Percentiles rank a stretch among this genome's conserved stretches.
Evolutionary conservation across 2,888 invertebrate species (phyloP).

Genomic region (Zygothrica quintamaculata): DNA sequence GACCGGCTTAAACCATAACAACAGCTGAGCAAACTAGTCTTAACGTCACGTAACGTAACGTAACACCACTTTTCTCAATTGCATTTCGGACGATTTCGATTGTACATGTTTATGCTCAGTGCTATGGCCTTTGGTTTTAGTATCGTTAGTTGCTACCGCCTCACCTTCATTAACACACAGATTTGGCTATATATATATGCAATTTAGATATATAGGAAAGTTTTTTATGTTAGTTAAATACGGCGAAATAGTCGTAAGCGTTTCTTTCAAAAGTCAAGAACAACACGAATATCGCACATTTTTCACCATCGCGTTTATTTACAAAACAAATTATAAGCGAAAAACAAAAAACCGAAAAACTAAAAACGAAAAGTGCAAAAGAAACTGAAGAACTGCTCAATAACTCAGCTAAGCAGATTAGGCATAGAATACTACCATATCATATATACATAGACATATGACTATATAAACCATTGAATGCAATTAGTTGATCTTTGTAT

Average conservation of each 20-base stretch:
- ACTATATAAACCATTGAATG: slow-evolving; percentile 21
- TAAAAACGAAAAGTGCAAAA: slow-evolving; percentile 11
- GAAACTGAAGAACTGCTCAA: neutral
- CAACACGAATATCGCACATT: slow-evolving; percentile 56
- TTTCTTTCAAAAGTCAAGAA: slow-evolving; percentile 52
- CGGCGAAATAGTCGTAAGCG: slow-evolving; percentile 28
- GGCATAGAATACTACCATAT: neutral
- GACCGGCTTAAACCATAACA: slow-evolving; percentile 63
- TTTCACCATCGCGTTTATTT: slow-evolving; percentile 37
- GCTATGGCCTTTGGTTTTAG: slow-evolving; percentile 51
- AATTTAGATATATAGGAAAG: slow-evolving; percentile 11
- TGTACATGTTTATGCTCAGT: slow-evolving; percentile 28
- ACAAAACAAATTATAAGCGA: slow-evolving; percentile 34
- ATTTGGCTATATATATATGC: slow-evolving; percentile 27
- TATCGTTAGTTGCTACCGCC: slow-evolving; percentile 14
- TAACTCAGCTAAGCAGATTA: neutral
- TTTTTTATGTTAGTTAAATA: slow-evolving; percentile 16
- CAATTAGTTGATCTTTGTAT: slow-evolving; percentile 30
- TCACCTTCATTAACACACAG: slow-evolving; percentile 53
- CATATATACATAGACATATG: slow-evolving; percentile 3
- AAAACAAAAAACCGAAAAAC: too few species aligned
- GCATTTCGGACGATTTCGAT: slow-evolving; percentile 23
- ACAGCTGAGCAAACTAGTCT: slow-evolving; percentile 57
- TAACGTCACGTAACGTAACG: slow-evolving; percentile 20
- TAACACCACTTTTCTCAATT: slow-evolving; percentile 22